Base-by-base conservation (phyloP, 2,113 vertebrate species). In the Alectura lathami region DNA sequence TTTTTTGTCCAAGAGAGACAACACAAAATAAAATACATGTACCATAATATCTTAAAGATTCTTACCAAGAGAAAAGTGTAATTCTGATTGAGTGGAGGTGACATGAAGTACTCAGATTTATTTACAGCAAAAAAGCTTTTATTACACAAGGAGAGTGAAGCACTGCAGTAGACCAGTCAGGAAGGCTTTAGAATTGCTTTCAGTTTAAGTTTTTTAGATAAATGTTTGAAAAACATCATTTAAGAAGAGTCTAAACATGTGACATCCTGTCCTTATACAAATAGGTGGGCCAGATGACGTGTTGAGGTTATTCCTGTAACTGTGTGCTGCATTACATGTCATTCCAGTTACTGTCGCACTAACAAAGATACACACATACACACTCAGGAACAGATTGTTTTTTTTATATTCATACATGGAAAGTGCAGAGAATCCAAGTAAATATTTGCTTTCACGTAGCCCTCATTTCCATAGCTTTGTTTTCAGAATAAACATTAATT, bases 401-500 rank as follows among this genome's bases (percentile, higher is more conserved):
- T 68, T 68, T 92, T 88, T 87, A 75, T 27, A 60, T 76, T 64
- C 40, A 69, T 82, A 68, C 45, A 70, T 18, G 51, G 43, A 75
- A 93, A 78, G 12, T 66, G 43, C 23, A 73, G 57, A 91, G 77
- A 92, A 88, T 36, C 62, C 51, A 75, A 86, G 56, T 83, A 92
- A 94, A 79, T 75, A 92, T 86, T 94, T 93, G 70, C 72, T 78
- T 34, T 92, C 43, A 72, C 68, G 40, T 26, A 76, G 60, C 11
- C 9, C 53, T 92, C 9, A 6, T 60, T 64, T 86, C 68, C 66
- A 51, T 45, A 84, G 77, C 27, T 27, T 51, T 91, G 38, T 56
- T 94, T 88, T 94, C 24, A 88, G 69, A 93, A 88, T 56, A 95
- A 95, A 88, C 60, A 92, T 86, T 38, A 66, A 77, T 83, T 74